These are phyloP conservation scores for Apodemus sylvaticus DNA, from an alignment of 2,113 vertebrate species.

Conservation along the genomic window DNA sequence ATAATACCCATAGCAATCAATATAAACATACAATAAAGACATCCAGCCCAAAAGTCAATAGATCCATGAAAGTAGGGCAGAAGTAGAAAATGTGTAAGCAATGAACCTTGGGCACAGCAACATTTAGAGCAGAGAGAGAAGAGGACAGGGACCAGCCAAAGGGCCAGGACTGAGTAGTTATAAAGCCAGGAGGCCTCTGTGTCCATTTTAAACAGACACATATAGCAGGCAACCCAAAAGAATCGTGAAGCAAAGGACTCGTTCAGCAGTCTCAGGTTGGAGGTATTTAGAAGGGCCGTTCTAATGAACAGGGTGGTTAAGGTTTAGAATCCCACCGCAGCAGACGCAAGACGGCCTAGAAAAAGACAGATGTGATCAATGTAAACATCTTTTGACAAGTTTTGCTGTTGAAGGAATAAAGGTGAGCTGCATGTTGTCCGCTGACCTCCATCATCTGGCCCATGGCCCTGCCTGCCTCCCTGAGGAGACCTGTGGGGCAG, in stretches of 20 bases:
- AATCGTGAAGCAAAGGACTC: not conserved
- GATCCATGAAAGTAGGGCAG: not conserved
- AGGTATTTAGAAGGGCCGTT: not conserved
- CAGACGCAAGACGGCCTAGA: not conserved
- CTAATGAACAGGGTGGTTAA: not conserved
- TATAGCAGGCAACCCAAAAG: not conserved
- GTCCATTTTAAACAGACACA: not conserved
- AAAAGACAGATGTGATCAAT: not conserved
- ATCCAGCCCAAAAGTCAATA: not conserved
- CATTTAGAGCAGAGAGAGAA: not conserved
- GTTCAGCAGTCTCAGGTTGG: not conserved
- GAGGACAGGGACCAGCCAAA: not conserved
- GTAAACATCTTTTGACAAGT: not conserved
- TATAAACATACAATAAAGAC: not conserved
- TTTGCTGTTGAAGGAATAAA: not conserved
- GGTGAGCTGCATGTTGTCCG: too few relatives aligned
- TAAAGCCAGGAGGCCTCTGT: not conserved
- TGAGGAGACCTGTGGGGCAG: too few relatives aligned
- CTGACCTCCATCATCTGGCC: too few relatives aligned
- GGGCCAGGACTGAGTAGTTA: not conserved
- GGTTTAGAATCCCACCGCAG: not conserved
- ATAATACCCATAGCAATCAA: not conserved
- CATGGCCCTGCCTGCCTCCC: too few relatives aligned
- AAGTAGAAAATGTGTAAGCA: not conserved
- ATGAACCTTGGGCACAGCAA: not conserved